Evolutionary conservation across 1,140 invertebrate species (phyloP), one percentile per base, ranked within the genome.

Genomic region (Aphidius gifuensis): DNA sequence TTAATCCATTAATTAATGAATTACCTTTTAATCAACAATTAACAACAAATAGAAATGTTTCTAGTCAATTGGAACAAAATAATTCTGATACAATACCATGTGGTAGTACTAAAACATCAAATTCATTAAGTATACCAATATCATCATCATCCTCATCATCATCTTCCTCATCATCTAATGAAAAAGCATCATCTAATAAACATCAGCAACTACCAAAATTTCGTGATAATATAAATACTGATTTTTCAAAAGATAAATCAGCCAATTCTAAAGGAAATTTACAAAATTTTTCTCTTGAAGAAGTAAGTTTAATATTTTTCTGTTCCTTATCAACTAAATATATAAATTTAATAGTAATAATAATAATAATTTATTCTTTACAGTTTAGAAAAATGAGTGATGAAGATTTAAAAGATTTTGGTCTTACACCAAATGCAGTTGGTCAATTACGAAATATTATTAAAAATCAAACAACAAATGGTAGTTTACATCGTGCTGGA

Each of bases 321-420:
- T 46, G 5, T n/a, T 43, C 59, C 42, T 47, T 45, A 4, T 32
- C 23, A 32, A 1, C 4, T 32, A 32, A 32, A 32, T 32, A 32
- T 3, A 32, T 32, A 32, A 32, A 32, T 32, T 3, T 3, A 32
- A 32, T 32, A 32, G 2, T 32, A 32, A 32, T 32, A 32, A 32
- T 23, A 2, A 23, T 32, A 3, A 32, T 32, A 3, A 32, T 32
- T 32, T 32, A 16, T 32, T 32, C 4, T 32, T 63, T 71, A 46
- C 71, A 87, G 85, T 83, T 83, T 53, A 74, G 83, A 66, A 82
- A 84, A 69, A 80, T 84, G 80, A 81, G 80, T 45, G 82, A 84
- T 60, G 83, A 84, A 61, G 82, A 83, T 62, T 69, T 83, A 60
- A 78, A 77, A 47, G 83, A 84, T 7, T 73, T 81, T 58, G 83